phyloP scores from a whole-genome alignment of 1,140 invertebrate species.

The Polypedilum pembai region DNA sequence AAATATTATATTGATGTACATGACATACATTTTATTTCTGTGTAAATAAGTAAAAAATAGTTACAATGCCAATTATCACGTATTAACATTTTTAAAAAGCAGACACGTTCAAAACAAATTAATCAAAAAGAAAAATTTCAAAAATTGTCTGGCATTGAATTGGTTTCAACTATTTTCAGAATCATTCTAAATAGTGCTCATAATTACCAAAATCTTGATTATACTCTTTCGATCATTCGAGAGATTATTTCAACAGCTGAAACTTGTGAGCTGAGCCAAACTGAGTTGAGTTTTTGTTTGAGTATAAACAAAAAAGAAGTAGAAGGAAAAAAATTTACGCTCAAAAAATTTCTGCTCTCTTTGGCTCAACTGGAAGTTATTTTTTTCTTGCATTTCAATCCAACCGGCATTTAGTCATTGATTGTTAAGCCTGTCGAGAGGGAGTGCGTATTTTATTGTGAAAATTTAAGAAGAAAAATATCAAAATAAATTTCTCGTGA shows the following conservation, averaged over 20 bases:
- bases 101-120: too few species aligned
- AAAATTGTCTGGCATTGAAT: too few species aligned
- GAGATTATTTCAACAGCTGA: too few species aligned
- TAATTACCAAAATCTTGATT: too few species aligned
- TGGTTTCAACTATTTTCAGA: too few species aligned
- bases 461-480: too few species aligned
- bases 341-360: background rate
- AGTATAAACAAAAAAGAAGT: background rate
- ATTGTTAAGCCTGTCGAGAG: background rate
- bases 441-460: background rate
- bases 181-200: too few species aligned
- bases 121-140: too few species aligned
- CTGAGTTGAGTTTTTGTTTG: too few species aligned
- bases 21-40: background rate
- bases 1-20: background rate
- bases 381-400: background rate
- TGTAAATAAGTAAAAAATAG: background rate
- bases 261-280: too few species aligned
- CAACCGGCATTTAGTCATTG: constrained; percentile 14
- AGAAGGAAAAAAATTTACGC: constrained; percentile 1
- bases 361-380: background rate
- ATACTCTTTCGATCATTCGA: too few species aligned
- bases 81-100: background rate
- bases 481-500: too few species aligned
- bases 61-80: constrained; percentile 12